phyloP scores from a whole-genome alignment of 92 coral and sea anemone genomes.

The Bergia puertoricense region DNA sequence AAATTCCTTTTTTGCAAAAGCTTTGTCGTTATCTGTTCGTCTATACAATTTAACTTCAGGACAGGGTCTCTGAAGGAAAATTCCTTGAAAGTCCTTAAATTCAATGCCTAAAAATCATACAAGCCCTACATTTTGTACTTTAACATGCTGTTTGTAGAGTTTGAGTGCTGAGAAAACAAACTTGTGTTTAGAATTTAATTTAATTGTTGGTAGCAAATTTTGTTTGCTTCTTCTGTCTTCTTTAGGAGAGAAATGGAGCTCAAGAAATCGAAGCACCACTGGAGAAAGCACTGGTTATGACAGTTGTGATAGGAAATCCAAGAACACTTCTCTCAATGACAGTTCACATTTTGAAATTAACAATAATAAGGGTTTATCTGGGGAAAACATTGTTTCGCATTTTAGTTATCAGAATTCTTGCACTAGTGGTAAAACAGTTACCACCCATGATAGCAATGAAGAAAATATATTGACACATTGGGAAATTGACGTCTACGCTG shows the following conservation, averaged over 20 bases:
- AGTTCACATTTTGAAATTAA: background rate
- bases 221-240: slow-evolving; percentile 10
- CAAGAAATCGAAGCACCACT: slow-evolving; percentile 52
- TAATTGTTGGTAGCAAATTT: slow-evolving; percentile 29
- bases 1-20: no score
- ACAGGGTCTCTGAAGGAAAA: no score
- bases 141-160: background rate
- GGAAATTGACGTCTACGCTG: slow-evolving; percentile 37
- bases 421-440: background rate
- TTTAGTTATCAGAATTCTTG: slow-evolving; percentile 1
- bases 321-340: background rate
- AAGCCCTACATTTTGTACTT: no score
- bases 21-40: no score
- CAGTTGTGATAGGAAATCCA: background rate
- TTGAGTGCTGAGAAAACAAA: background rate
- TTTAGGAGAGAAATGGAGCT: slow-evolving; percentile 28
- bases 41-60: no score
- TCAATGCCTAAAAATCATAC: background rate
- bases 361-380: background rate
- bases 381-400: background rate
- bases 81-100: no score
- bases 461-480: slow-evolving; percentile 22
- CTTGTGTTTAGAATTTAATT: background rate
- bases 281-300: slow-evolving; percentile 74
- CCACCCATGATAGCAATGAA: background rate